Evolutionary conservation across 2,888 invertebrate species (phyloP).

Genomic region (Heteromyza rotundicornis): DNA sequence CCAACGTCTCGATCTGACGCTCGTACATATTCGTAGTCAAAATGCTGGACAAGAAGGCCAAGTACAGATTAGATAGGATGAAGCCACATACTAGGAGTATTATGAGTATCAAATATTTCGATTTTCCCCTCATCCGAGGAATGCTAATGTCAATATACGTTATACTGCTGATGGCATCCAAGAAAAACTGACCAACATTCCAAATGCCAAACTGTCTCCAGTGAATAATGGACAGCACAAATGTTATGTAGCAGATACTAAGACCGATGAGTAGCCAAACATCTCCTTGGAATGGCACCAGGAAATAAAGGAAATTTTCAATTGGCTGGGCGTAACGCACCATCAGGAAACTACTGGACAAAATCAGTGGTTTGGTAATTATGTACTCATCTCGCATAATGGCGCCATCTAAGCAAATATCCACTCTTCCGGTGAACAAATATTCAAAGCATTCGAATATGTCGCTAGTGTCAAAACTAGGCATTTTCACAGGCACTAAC

Average conservation of each 20-base stretch:
- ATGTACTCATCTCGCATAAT: background rate
- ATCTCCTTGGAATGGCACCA: slow-evolving; percentile 28
- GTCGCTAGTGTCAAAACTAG: background rate
- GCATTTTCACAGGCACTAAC: background rate
- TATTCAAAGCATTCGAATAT: slow-evolving; percentile 16
- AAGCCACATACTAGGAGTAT: slow-evolving; percentile 24
- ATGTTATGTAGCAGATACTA: background rate
- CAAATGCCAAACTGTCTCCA: slow-evolving; percentile 5
- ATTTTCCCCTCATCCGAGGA: background rate
- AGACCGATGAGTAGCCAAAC: slow-evolving; percentile 21
- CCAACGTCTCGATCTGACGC: slow-evolving; percentile 33
- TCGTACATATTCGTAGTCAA: slow-evolving; percentile 36
- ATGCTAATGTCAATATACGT: slow-evolving; percentile 6
- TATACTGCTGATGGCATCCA: slow-evolving; percentile 7
- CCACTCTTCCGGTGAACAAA: background rate
- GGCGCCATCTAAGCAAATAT: slow-evolving; percentile 25
- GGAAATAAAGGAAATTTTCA: slow-evolving; percentile 34
- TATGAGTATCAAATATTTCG: background rate
- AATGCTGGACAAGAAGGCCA: slow-evolving; percentile 35
- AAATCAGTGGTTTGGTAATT: background rate
- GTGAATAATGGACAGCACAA: slow-evolving; percentile 7
- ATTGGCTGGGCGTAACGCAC: slow-evolving; percentile 30
- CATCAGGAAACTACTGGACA: background rate
- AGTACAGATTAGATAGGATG: slow-evolving; percentile 34
- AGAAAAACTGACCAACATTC: slow-evolving; percentile 9